Base-by-base conservation (phyloP, 2,113 vertebrate species). In the Pelmatolapia mariae region DNA sequence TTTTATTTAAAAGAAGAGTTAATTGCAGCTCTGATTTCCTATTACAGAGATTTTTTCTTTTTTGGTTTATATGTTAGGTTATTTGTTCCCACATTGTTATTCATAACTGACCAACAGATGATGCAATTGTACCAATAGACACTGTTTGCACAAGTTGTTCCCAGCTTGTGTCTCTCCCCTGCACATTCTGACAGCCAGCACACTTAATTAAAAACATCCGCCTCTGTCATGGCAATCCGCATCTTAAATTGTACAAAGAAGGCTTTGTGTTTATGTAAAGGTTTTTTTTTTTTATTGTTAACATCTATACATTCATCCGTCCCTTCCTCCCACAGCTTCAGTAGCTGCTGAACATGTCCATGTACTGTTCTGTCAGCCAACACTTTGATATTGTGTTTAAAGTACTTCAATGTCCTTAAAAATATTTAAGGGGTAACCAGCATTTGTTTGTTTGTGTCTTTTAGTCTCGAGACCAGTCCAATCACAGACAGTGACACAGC, bases 401-500 rank as follows among this genome's bases (percentile, higher is more conserved):
- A 47, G 4, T 76, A 38, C 38, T 31, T 78, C 9, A 8, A 33
- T 66, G 31, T 85, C 47, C n/a, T 85, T 10, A 16, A 19, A 19
- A 13, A 4, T 80, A 5, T 43, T 80, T 66, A 8, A 36, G 10
- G 12, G 31, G 22, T 84, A 45, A 82, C 66, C 38, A 11, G 10
- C 26, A 9, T 36, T 15, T 47, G 5, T 85, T 11, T 71, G 22
- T 80, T 6, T 87, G 16, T 86, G 11, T 73, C 19, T n/a, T 89
- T 4, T 85, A 99, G 99, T 94, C 96, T 99, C 84, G 99, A 99
- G 95, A 99, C 98, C 29, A 99, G 99, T 82, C 99, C 99, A 5
- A 99, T 99, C 93, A 99, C 98, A 86, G 99, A 99, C 89, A 99
- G 98, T 38, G 98, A 99, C 85, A 98, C 98, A 1, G 97, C 98